A percentile compares a stretch with the other conserved stretches of the same genome.
Conservation (phyloP, 2,888 invertebrate species). For the Cerastis rubricosa region DNA sequence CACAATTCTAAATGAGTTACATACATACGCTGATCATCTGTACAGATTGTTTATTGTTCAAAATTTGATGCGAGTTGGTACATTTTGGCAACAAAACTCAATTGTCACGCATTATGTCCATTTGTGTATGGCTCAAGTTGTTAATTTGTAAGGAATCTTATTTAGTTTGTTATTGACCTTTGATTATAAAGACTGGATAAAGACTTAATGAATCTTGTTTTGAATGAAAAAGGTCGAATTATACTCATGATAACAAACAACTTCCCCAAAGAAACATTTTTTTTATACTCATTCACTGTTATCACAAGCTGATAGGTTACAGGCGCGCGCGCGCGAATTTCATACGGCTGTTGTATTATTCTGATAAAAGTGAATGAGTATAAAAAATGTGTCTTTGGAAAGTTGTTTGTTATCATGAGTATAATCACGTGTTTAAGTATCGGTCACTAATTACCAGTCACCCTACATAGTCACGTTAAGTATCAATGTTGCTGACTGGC, state of each 20-base stretch:
- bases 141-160: neutral
- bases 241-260: too few species aligned
- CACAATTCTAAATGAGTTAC: neutral
- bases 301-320: too few species aligned
- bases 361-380: too few species aligned
- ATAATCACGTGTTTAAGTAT: too few species aligned
- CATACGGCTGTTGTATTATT: too few species aligned
- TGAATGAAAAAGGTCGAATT: neutral
- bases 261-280: too few species aligned
- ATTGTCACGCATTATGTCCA: neutral
- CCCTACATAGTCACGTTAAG: neutral
- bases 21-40: too few species aligned
- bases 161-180: neutral
- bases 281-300: too few species aligned
- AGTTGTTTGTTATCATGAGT: too few species aligned
- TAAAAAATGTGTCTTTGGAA: too few species aligned
- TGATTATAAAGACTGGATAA: neutral
- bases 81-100: neutral
- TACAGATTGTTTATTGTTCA: neutral
- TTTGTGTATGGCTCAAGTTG: neutral
- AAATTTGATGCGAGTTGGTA: neutral
- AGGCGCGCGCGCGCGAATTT: too few species aligned
- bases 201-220: neutral
- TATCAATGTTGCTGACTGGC: neutral
- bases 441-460: too few species aligned